These are phyloP conservation scores for Oreocharis arfaki DNA, from an alignment of 2,113 vertebrate genomes.

Conservation along the genomic window DNA sequence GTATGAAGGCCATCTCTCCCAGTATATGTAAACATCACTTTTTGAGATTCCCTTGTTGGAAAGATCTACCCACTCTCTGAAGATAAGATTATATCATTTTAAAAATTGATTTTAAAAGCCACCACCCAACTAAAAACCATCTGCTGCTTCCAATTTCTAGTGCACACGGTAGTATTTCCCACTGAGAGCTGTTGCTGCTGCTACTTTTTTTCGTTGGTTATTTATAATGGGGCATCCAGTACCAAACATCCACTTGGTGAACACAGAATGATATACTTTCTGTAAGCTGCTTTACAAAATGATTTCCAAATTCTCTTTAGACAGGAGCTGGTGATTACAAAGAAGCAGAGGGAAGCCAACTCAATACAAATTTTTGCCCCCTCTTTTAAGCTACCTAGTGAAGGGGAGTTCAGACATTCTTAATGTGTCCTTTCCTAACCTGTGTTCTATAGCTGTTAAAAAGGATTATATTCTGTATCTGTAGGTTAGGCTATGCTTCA, in stretches of 20 bases:
- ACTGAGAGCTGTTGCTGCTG: neutral
- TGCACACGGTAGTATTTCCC: neutral
- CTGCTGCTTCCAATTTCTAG: neutral
- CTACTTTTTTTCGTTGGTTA: neutral
- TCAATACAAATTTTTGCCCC: neutral
- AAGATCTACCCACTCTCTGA: neutral
- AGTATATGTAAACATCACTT: neutral
- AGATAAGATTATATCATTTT: neutral
- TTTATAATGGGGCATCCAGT: neutral
- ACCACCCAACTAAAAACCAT: neutral
- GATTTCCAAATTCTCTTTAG: neutral
- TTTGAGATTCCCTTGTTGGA: neutral
- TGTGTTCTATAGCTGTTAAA: neutral
- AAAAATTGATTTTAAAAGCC: neutral
- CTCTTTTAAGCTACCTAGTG: neutral
- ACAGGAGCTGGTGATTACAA: neutral
- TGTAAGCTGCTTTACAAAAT: neutral
- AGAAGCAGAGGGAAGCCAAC: neutral
- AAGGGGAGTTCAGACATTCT: neutral
- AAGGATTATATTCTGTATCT: neutral
- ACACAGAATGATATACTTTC: neutral
- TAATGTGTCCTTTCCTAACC: neutral
- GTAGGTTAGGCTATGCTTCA: neutral
- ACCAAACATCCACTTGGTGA: neutral
- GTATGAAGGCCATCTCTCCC: neutral